These are phyloP conservation scores for Epinotia brunnichana DNA, from an alignment of 2,888 invertebrate genomes.

Conservation along the genomic window DNA sequence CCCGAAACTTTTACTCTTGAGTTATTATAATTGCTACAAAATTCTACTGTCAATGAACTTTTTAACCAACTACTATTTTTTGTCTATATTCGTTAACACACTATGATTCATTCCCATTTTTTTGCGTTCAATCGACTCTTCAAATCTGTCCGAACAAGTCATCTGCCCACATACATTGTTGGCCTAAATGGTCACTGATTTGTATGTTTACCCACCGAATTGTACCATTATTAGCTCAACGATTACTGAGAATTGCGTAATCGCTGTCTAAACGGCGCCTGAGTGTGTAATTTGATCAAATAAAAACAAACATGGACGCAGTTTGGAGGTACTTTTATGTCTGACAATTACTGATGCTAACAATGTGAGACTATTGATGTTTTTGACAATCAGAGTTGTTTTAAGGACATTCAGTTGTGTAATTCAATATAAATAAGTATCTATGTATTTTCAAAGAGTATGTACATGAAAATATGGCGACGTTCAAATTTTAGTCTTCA, in stretches of 20 bases:
- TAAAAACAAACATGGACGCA: conserved; percentile 65
- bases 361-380: conserved; percentile 7
- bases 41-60: conserved; percentile 11
- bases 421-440: too few species aligned
- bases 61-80: background rate
- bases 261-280: conserved; percentile 59
- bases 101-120: conserved; percentile 34
- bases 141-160: conserved; percentile 37
- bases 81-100: conserved; percentile 29
- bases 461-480: too few species aligned
- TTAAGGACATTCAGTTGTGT: background rate
- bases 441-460: too few species aligned
- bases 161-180: conserved; percentile 48
- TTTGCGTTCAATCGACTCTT: conserved; percentile 9
- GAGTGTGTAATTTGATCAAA: conserved; percentile 69
- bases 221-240: conserved; percentile 71
- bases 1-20: too few species aligned
- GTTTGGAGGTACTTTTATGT: conserved; percentile 49
- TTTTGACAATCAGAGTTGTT: conserved; percentile 4
- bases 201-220: conserved; percentile 63
- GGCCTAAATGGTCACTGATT: conserved; percentile 62
- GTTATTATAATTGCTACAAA: too few species aligned
- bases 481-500: too few species aligned
- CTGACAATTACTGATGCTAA: conserved; percentile 39
- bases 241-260: conserved; percentile 62